Conservation (phyloP, 2,888 invertebrate genomes). For the Phaonia tiefii region DNA sequence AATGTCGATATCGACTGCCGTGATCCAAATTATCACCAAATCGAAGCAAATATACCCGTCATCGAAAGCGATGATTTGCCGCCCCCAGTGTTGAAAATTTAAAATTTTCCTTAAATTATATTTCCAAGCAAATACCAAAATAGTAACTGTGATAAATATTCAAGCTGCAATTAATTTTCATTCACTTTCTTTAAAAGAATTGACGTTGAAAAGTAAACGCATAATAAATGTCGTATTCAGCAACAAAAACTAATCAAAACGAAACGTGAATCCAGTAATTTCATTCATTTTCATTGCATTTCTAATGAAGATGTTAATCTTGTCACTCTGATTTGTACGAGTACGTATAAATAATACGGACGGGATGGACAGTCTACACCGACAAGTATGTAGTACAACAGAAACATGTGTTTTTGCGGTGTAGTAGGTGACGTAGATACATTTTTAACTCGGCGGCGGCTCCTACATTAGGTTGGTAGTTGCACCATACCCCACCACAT, state of each 20-base stretch:
- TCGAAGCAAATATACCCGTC: too few relatives aligned
- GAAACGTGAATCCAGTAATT: background rate
- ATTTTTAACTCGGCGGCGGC: too few relatives aligned
- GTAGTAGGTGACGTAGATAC: background rate
- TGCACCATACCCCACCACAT: too few relatives aligned
- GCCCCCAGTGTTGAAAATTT: too few relatives aligned
- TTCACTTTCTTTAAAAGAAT: too few relatives aligned
- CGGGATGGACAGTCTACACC: background rate
- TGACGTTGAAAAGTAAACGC: background rate
- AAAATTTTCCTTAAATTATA: too few relatives aligned
- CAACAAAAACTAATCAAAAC: background rate
- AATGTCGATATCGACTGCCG: too few relatives aligned
- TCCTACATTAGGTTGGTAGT: too few relatives aligned
- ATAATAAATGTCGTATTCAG: background rate
- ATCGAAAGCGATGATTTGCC: too few relatives aligned
- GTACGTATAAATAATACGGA: background rate
- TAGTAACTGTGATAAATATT: too few relatives aligned
- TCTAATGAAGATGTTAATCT: constrained; percentile 20
- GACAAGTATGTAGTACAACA: background rate
- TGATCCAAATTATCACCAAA: too few relatives aligned
- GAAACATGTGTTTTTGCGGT: constrained; percentile 4
- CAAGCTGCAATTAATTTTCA: background rate
- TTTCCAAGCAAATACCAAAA: too few relatives aligned
- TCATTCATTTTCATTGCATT: constrained; percentile 9
- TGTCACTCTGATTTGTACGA: background rate